Evolutionary conservation across 2,888 invertebrate species (phyloP).

Genomic region (Sepiola atlantica): DNA sequence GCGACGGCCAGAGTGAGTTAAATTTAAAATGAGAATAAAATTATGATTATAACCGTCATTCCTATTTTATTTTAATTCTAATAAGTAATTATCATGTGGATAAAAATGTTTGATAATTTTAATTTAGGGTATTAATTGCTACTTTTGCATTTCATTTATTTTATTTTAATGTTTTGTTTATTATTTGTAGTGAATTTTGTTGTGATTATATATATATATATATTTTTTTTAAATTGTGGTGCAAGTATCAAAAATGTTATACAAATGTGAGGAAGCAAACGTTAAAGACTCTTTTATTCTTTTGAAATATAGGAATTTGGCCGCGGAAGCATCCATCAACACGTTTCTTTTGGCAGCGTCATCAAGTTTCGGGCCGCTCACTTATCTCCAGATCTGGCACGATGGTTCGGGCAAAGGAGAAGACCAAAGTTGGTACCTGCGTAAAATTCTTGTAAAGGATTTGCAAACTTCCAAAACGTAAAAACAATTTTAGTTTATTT

Average conservation of each 20-base stretch:
- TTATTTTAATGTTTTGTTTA: too few species aligned
- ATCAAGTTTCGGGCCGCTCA: conserved; percentile 66
- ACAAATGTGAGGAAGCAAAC: background rate
- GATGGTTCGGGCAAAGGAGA: conserved; percentile 65
- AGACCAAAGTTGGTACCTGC: conserved; percentile 66
- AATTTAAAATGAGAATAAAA: too few species aligned
- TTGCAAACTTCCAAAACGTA: conserved; percentile 63
- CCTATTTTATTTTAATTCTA: too few species aligned
- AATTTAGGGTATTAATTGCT: too few species aligned
- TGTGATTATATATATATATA: too few species aligned
- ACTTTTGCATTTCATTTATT: too few species aligned
- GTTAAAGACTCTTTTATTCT: background rate
- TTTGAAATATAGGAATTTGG: conserved; percentile 61
- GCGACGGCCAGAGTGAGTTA: too few species aligned
- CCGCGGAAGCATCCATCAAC: conserved; percentile 67
- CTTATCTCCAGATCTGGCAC: conserved; percentile 69
- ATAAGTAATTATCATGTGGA: too few species aligned
- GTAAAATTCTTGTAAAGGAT: conserved; percentile 63
- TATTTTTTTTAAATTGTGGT: too few species aligned
- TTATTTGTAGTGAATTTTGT: too few species aligned
- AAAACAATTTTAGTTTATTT: conserved; percentile 38
- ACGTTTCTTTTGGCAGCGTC: conserved; percentile 68
- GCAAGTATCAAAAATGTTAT: background rate
- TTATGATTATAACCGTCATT: too few species aligned
- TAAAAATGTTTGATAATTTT: too few species aligned